Conservation (phyloP, 2,113 vertebrate species). For the Sakesphorus luctuosus region DNA sequence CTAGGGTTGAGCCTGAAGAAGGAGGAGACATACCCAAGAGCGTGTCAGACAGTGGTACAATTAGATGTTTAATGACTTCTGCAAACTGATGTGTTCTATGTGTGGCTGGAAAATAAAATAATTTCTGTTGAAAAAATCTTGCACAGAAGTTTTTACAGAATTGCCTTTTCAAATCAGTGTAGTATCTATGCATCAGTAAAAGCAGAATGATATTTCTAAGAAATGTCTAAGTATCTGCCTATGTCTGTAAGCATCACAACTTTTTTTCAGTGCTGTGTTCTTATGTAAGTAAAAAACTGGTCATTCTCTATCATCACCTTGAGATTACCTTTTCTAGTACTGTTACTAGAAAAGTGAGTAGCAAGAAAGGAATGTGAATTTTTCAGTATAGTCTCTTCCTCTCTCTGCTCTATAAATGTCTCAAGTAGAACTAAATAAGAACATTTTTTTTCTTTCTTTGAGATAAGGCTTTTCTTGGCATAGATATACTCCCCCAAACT, state of each 20-base stretch:
- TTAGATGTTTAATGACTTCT: neutral
- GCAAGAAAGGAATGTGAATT: neutral
- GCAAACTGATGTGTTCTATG: neutral
- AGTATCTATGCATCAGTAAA: neutral
- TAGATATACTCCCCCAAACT: neutral
- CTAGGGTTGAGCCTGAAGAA: neutral
- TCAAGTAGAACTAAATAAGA: neutral
- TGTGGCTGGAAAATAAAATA: neutral
- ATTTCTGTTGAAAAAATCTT: neutral
- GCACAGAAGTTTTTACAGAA: neutral
- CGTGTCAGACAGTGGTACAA: neutral
- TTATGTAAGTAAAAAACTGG: neutral
- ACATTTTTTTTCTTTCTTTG: neutral
- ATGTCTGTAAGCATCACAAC: neutral
- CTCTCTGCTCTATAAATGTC: neutral
- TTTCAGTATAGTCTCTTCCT: neutral
- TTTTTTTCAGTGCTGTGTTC: neutral
- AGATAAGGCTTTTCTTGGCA: neutral
- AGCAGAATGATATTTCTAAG: neutral
- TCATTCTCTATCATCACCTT: neutral
- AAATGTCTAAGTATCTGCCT: neutral
- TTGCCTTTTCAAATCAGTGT: neutral
- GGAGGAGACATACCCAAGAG: neutral
- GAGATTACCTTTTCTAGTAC: neutral
- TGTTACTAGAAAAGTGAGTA: neutral